Percentiles rank a stretch among this genome's conserved stretches.
These are phyloP conservation scores for Drosophila jambulina DNA, from an alignment of 1,140 invertebrate species.

Conservation along the genomic window DNA sequence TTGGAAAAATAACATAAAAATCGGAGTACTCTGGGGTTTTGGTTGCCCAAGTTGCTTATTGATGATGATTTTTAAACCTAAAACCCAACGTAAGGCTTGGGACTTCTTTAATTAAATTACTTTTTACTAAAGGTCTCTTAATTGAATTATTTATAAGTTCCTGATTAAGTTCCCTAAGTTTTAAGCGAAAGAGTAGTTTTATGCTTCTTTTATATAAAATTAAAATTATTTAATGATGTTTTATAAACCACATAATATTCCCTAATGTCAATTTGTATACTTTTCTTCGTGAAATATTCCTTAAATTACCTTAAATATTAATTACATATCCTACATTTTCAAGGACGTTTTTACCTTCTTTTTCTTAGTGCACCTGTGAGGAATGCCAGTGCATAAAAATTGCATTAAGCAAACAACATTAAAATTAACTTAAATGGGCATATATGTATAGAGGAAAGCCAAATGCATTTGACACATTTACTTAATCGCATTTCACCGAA, in stretches of 20 bases:
- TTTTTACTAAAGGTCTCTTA: neutral
- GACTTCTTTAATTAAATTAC: neutral
- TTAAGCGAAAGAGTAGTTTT: neutral
- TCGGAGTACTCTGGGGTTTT: neutral
- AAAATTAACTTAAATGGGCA: constrained; percentile 76
- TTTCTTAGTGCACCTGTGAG: constrained; percentile 1
- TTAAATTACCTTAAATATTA: too few species aligned
- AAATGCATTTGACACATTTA: constrained; percentile 73
- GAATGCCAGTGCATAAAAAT: constrained; percentile 66
- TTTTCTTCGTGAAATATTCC: too few species aligned
- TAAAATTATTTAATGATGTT: neutral
- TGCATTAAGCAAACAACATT: constrained; percentile 77
- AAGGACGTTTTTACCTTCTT: neutral
- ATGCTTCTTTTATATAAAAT: neutral
- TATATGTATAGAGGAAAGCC: constrained; percentile 31
- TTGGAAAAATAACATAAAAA: neutral
- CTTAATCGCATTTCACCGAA: constrained; percentile 67
- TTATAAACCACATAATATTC: neutral
- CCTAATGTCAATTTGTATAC: too few species aligned
- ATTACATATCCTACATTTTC: neutral
- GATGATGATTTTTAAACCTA: too few species aligned
- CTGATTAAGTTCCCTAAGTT: too few species aligned
- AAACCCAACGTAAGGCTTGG: too few species aligned
- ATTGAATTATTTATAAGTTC: neutral
- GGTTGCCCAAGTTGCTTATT: neutral